A percentile compares a stretch with the other conserved stretches of the same genome.
Evolutionary conservation across 2,113 vertebrate species (phyloP).

Genomic region (Cololabis saira): DNA sequence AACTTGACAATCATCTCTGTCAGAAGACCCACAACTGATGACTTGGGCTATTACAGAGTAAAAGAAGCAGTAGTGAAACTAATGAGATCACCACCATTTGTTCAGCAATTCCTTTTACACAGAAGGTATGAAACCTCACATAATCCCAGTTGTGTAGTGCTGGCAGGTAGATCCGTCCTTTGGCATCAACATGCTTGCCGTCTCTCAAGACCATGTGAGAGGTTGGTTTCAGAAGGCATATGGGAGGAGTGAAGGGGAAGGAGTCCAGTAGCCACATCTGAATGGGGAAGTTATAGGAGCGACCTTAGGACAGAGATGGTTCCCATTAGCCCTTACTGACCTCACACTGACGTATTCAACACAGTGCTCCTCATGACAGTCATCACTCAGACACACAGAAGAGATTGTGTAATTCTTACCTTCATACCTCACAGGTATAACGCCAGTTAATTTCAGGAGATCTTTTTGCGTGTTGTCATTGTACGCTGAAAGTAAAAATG

Average conservation of each 20-base stretch:
- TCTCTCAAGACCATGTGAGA: slow-evolving; percentile 90
- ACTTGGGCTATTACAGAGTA: slow-evolving; percentile 85
- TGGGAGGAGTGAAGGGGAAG: slow-evolving; percentile 94
- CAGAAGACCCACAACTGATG: slow-evolving; percentile 86
- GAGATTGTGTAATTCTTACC: slow-evolving; percentile 76
- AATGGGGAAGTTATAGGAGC: slow-evolving; percentile 92
- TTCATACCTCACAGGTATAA: slow-evolving; percentile 88
- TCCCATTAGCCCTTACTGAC: neutral
- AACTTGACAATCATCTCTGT: slow-evolving; percentile 93
- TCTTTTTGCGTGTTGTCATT: slow-evolving; percentile 93
- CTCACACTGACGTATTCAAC: neutral
- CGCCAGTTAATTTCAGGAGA: slow-evolving; percentile 90
- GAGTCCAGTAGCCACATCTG: slow-evolving; percentile 95
- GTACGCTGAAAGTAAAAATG: slow-evolving; percentile 83
- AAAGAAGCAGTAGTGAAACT: neutral
- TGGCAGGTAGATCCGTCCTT: slow-evolving; percentile 90
- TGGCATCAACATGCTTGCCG: slow-evolving; percentile 91
- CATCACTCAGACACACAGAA: neutral
- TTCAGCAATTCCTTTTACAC: accelerated
- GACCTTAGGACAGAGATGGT: slow-evolving; percentile 78
- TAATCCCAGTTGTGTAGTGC: slow-evolving; percentile 93
- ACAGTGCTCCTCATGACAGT: neutral
- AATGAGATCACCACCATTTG: neutral
- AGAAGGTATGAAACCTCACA: slow-evolving; percentile 75
- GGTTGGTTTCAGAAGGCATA: slow-evolving; percentile 92